These are phyloP conservation scores for Gymnopithys bicolor DNA, from an alignment of 2,797 vertebrate species.

Conservation along the genomic window DNA sequence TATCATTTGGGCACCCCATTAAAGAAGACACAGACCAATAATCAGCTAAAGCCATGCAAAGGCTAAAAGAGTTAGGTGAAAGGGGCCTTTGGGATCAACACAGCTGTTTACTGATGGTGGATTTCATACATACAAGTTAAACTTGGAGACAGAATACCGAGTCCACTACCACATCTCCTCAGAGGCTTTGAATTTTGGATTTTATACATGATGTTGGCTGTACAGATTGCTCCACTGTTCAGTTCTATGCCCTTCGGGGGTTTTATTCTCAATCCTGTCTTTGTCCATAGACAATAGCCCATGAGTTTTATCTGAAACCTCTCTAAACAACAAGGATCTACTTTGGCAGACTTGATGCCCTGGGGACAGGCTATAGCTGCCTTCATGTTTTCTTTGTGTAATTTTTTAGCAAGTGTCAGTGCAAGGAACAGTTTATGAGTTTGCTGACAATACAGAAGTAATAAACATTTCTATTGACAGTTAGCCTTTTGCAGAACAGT, in stretches of 20 bases:
- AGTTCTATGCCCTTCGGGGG: neutral
- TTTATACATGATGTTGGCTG: slow-evolving; percentile 43
- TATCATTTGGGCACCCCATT: neutral
- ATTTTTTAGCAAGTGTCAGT: slow-evolving; percentile 65
- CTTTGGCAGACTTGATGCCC: slow-evolving; percentile 56
- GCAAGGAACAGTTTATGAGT: slow-evolving; percentile 61
- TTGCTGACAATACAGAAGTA: slow-evolving; percentile 50
- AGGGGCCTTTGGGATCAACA: slow-evolving; percentile 54
- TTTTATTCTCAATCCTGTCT: slow-evolving; percentile 50
- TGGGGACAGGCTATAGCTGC: slow-evolving; percentile 49
- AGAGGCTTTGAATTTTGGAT: slow-evolving; percentile 37
- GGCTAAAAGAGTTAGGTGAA: slow-evolving; percentile 44
- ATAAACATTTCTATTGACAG: slow-evolving; percentile 57
- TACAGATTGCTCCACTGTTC: slow-evolving; percentile 34
- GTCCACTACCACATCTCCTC: slow-evolving; percentile 45
- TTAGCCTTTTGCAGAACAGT: slow-evolving; percentile 58
- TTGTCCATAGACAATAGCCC: slow-evolving; percentile 28
- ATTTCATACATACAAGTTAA: slow-evolving; percentile 53
- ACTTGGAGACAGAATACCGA: slow-evolving; percentile 36
- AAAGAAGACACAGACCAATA: slow-evolving; percentile 56
- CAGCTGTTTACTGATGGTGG: slow-evolving; percentile 44
- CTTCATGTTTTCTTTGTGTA: slow-evolving; percentile 54
- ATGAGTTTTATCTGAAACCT: slow-evolving; percentile 35
- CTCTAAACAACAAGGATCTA: slow-evolving; percentile 45
- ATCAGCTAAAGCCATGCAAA: slow-evolving; percentile 62